Evolutionary conservation across 2,113 vertebrate species (phyloP).

Genomic region (Crotophaga sulcirostris): DNA sequence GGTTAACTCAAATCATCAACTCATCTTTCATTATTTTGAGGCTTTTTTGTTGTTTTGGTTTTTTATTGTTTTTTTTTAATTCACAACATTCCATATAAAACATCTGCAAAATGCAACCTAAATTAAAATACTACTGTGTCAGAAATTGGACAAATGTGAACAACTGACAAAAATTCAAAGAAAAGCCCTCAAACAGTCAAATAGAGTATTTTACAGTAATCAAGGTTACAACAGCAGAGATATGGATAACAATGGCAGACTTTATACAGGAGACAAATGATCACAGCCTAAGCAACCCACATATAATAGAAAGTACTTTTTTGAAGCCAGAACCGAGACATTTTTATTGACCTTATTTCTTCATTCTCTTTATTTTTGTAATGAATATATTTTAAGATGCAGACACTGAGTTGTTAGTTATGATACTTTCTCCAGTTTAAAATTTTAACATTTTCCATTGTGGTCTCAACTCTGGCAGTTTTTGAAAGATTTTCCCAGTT

Average conservation of each 20-base stretch:
- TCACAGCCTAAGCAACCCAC: not conserved
- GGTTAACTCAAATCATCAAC: not conserved
- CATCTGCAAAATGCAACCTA: not conserved
- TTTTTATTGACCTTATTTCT: not conserved
- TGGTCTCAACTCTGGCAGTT: not conserved
- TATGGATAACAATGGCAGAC: not conserved
- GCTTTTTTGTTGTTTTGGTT: not conserved
- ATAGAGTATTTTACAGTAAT: not conserved
- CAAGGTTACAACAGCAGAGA: not conserved
- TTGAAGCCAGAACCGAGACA: not conserved
- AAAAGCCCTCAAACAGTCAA: no score
- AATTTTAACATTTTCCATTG: not conserved
- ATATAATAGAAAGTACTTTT: not conserved
- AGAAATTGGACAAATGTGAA: not conserved
- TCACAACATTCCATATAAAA: not conserved
- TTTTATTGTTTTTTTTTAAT: not conserved
- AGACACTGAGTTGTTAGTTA: not conserved
- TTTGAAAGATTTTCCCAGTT: not conserved
- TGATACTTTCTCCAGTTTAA: not conserved
- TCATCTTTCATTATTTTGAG: not conserved
- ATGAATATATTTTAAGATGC: not conserved
- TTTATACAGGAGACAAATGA: not conserved
- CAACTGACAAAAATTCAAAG: not conserved
- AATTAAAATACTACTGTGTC: not conserved
- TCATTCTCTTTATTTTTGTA: not conserved